A percentile compares a stretch with the other conserved stretches of the same genome.
phyloP scores from a whole-genome alignment of 1,140 invertebrate species.

The Caenorhabditis latens region DNA sequence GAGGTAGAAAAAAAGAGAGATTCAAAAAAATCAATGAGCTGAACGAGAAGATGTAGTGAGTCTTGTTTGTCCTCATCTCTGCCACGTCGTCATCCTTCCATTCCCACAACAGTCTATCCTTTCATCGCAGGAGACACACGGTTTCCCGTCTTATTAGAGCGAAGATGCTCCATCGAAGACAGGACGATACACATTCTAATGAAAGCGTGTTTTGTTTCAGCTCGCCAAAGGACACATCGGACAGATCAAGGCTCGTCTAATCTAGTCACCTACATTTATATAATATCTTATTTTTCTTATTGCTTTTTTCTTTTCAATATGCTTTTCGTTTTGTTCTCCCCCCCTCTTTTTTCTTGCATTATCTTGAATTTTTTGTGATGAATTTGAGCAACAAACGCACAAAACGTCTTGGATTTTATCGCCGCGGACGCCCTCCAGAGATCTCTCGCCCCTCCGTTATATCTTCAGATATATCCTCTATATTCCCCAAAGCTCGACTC shows the following conservation, averaged over 20 bases:
- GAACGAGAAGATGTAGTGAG: no score
- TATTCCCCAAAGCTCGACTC: slow-evolving; percentile 38
- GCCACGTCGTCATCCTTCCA: no score
- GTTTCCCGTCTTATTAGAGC: no score
- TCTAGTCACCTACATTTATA: not conserved
- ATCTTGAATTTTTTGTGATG: slow-evolving; percentile 38
- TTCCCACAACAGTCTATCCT: no score
- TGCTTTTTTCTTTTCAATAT: not conserved
- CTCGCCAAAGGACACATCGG: slow-evolving; percentile 53
- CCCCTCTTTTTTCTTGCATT: not conserved
- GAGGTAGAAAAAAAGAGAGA: no score
- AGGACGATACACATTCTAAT: no score
- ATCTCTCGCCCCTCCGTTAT: not conserved
- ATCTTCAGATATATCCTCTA: slow-evolving; percentile 13
- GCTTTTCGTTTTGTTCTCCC: no score
- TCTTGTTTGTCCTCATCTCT: no score
- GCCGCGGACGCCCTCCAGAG: slow-evolving; percentile 29
- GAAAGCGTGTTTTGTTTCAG: not conserved
- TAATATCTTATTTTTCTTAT: not conserved
- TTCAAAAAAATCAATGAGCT: no score
- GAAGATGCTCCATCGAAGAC: no score
- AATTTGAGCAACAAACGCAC: not conserved
- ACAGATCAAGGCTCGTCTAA: slow-evolving; percentile 48
- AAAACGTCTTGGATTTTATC: slow-evolving; percentile 35
- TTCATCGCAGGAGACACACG: no score